Evolutionary conservation across 2,888 invertebrate species (phyloP).

Genomic region (Chrysolina haemoptera): DNA sequence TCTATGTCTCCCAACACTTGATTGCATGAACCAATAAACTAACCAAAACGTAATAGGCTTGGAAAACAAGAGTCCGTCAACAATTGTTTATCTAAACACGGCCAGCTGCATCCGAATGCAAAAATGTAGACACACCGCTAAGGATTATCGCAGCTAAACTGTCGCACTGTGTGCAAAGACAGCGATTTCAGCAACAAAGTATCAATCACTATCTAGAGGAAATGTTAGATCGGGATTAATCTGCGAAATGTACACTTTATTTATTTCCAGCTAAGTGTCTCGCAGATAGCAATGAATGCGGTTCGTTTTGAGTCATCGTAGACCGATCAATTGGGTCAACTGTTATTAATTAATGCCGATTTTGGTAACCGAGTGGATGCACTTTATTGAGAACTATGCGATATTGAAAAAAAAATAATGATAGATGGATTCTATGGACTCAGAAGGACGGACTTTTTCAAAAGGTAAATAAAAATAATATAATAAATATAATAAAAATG

Average conservation of each 20-base stretch:
- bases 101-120: constrained; percentile 6
- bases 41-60: constrained; percentile 3
- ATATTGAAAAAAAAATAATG: too few species aligned
- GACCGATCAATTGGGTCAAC: background rate
- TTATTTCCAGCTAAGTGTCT: constrained; percentile 24
- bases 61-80: constrained; percentile 15
- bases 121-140: background rate
- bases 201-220: constrained; percentile 35
- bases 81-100: constrained; percentile 18
- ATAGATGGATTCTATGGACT: too few species aligned
- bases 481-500: too few species aligned
- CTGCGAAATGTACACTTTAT: constrained; percentile 32
- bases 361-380: too few species aligned
- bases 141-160: constrained; percentile 5
- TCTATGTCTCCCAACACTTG: background rate
- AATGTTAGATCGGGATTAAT: constrained; percentile 34
- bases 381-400: too few species aligned
- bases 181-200: constrained; percentile 37
- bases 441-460: too few species aligned
- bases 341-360: background rate
- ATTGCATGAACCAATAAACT: constrained; percentile 4
- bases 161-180: constrained; percentile 21
- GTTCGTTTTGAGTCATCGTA: background rate
- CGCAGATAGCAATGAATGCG: background rate
- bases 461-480: too few species aligned